Conservation (phyloP, 2,888 invertebrate species). For the Anthophora plumipes region DNA sequence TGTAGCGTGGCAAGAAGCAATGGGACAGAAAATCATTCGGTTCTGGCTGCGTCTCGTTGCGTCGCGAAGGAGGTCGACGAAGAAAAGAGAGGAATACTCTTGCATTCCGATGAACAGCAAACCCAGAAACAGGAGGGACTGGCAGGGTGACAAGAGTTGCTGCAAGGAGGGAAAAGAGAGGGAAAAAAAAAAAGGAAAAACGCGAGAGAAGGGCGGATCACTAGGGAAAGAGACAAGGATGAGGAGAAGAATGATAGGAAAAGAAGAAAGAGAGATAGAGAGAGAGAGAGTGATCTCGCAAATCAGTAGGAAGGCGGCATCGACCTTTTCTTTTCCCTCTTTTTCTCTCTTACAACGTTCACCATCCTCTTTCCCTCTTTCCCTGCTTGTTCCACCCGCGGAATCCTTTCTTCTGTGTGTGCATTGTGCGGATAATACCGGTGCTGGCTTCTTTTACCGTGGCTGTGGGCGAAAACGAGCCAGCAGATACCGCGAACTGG, state of each 20-base stretch:
- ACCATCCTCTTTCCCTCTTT: slow-evolving; percentile 14
- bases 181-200: background rate
- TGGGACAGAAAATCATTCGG: slow-evolving; percentile 59
- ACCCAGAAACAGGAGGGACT: slow-evolving; percentile 51
- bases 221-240: background rate
- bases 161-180: slow-evolving; percentile 29
- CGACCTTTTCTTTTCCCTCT: slow-evolving; percentile 52
- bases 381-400: slow-evolving; percentile 20
- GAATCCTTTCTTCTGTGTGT: slow-evolving; percentile 63
- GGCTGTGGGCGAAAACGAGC: slow-evolving; percentile 60
- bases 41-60: slow-evolving; percentile 21
- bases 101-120: slow-evolving; percentile 55
- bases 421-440: slow-evolving; percentile 64
- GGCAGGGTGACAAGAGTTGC: slow-evolving; percentile 57
- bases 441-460: slow-evolving; percentile 58
- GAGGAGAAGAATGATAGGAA: background rate
- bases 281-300: slow-evolving; percentile 62
- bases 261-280: background rate
- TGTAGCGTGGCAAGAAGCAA: slow-evolving; percentile 32
- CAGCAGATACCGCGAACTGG: slow-evolving; percentile 30
- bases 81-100: slow-evolving; percentile 34
- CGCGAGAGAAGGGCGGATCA: slow-evolving; percentile 4
- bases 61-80: slow-evolving; percentile 45
- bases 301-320: slow-evolving; percentile 67
- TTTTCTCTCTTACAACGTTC: slow-evolving; percentile 14